Evolutionary conservation across 2,888 invertebrate species (phyloP), one percentile per base, ranked within the genome.

Genomic region (Hypomecis punctinalis): DNA sequence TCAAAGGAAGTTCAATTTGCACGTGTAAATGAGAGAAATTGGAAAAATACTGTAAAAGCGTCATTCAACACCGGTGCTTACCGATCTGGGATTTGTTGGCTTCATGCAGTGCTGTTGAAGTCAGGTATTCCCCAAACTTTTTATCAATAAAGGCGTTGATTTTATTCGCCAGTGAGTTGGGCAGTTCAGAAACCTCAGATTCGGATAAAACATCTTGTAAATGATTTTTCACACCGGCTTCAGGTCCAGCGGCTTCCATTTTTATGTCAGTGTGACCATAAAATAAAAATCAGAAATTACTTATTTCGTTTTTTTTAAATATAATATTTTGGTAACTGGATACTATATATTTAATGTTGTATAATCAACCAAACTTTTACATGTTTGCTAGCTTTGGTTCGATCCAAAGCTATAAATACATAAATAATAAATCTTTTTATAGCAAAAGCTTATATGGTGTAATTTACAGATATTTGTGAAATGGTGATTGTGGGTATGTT

Each of bases 61-160:
- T 78, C 79, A 71, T 66, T 71, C 78, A 80, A 79, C 76, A 80
- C 84, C 84, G 83, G 84, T 77, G 79, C 79, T 86, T 82, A 96
- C 96, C 96, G 77, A 94, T 93, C 80, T 94, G 94, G 67, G 92
- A 91, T 83, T 94, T 94, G 75, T 93, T 94, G 67, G 95, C 94
- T 89, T 96, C 96, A 68, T 95, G 95, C 39, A 96, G 93, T 4
- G 96, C 97, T 86, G 95, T 96, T 37, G 95, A 94, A 61, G 96
- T 96, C 76, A 96, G 91, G 72, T 95, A 95, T 82, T 96, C 95
- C 76, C 96, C 96, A 79, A 96, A 95, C 82, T 95, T 95, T 63
- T 94, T 73, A 65, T 91, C 92, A 76, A 92, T 91, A 68, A 88
- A 91, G 5, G 74, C 83, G 75, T 95, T 95, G 46, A 97, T 90